phyloP scores from a whole-genome alignment of 2,113 vertebrate genomes.

The Ciconia maguari region DNA sequence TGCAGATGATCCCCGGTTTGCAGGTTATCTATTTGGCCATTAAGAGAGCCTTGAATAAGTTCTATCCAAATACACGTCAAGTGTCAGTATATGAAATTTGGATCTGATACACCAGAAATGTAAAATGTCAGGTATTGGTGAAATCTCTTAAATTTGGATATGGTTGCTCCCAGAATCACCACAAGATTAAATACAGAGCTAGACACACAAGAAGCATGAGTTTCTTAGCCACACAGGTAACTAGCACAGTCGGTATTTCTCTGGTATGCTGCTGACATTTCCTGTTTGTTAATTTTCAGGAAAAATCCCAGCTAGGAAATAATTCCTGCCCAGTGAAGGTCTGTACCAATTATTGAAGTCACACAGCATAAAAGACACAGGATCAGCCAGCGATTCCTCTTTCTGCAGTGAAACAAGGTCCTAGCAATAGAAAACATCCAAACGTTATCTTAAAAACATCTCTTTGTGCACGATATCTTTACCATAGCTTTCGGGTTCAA shows the following conservation, averaged over 20 bases:
- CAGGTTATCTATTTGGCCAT: background rate
- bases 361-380: background rate
- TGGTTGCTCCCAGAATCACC: background rate
- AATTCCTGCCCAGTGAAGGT: background rate
- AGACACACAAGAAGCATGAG: background rate
- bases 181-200: background rate
- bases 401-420: background rate
- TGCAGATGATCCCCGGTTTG: background rate
- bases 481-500: background rate
- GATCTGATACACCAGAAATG: background rate
- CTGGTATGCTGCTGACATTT: background rate
- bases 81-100: background rate
- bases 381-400: background rate
- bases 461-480: background rate
- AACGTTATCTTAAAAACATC: background rate
- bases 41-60: background rate
- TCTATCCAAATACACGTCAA: background rate
- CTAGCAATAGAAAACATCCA: background rate
- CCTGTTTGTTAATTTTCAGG: background rate
- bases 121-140: background rate
- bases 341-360: background rate
- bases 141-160: background rate
- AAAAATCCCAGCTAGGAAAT: background rate
- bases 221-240: background rate
- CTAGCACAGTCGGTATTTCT: accelerated